phyloP scores from a whole-genome alignment of 2,888 invertebrate species.

The Phyllotreta cruciferae region DNA sequence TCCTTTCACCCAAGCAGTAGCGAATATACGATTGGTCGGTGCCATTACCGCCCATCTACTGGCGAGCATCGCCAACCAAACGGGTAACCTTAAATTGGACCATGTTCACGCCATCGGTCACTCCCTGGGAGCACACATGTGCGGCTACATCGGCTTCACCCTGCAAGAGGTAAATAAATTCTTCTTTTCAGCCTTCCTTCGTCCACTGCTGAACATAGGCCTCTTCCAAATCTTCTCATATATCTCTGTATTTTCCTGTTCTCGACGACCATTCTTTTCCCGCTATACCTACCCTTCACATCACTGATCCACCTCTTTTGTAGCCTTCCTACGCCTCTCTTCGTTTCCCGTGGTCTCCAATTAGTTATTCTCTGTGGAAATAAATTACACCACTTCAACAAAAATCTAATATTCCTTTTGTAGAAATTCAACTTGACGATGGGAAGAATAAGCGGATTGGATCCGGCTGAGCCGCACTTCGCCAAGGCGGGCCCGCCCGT shows the following conservation, averaged over 20 bases:
- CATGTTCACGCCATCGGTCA: constrained; percentile 87
- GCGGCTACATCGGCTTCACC: constrained; percentile 82
- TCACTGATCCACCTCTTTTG: too few species aligned
- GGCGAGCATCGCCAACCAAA: constrained; percentile 59
- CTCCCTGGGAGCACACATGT: constrained; percentile 84
- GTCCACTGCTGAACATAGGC: too few species aligned
- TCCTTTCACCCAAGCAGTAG: constrained; percentile 91
- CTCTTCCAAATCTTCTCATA: too few species aligned
- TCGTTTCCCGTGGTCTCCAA: too few species aligned
- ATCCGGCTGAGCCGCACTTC: constrained; percentile 93
- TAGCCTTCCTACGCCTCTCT: too few species aligned
- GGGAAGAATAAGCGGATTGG: constrained; percentile 85
- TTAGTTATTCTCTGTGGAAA: too few species aligned
- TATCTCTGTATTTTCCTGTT: too few species aligned
- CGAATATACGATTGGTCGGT: constrained; percentile 87
- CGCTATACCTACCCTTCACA: too few species aligned
- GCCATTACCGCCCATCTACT: constrained; percentile 80
- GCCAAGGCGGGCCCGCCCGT: constrained; percentile 80
- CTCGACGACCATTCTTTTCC: too few species aligned
- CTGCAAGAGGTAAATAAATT: constrained; percentile 65
- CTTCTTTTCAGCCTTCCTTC: not conserved
- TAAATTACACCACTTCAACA: not conserved
- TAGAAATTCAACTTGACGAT: constrained; percentile 72
- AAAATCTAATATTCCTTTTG: constrained; percentile 45
- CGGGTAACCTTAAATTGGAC: constrained; percentile 62